Conservation (phyloP, 2,888 invertebrate genomes). For the Ormia ochracea region DNA sequence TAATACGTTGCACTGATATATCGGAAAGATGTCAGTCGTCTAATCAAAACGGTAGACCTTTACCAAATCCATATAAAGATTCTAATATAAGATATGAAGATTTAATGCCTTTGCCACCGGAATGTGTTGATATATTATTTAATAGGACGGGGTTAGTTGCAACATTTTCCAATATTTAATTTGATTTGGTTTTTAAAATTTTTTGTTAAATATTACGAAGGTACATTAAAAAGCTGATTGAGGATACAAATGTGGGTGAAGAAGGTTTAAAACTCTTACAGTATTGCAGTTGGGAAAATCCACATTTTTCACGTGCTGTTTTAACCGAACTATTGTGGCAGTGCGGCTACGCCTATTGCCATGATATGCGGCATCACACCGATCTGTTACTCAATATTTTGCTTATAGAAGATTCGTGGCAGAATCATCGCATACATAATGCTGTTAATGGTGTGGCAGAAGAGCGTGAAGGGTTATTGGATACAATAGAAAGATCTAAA, state of each 20-base stretch:
- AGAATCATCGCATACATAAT: constrained; percentile 94
- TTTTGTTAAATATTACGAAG: constrained; percentile 73
- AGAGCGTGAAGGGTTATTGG: constrained; percentile 93
- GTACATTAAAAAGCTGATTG: constrained; percentile 95
- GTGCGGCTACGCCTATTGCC: constrained; percentile 90
- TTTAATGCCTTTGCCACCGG: constrained; percentile 83
- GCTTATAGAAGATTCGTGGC: constrained; percentile 96
- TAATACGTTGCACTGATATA: constrained; percentile 95
- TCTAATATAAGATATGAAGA: constrained; percentile 78
- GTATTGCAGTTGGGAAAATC: constrained; percentile 98
- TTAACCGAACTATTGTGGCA: constrained; percentile 95
- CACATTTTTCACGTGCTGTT: constrained; percentile 92
- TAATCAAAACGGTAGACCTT: constrained; percentile 78
- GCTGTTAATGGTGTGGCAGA: constrained; percentile 91
- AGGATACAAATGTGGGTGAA: constrained; percentile 94
- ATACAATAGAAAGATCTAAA: constrained; percentile 93
- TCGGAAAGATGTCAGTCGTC: constrained; percentile 82
- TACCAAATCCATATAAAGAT: constrained; percentile 87
- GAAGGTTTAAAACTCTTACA: constrained; percentile 93
- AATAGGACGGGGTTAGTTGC: constrained; percentile 83
- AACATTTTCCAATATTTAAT: not conserved
- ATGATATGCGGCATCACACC: constrained; percentile 94
- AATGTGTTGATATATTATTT: constrained; percentile 89
- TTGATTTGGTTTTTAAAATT: not conserved
- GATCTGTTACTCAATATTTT: constrained; percentile 92